Percentiles rank a stretch among this genome's conserved stretches.
These are phyloP conservation scores for Uropetala carovei DNA, from an alignment of 2,888 invertebrate species.

Conservation along the genomic window DNA sequence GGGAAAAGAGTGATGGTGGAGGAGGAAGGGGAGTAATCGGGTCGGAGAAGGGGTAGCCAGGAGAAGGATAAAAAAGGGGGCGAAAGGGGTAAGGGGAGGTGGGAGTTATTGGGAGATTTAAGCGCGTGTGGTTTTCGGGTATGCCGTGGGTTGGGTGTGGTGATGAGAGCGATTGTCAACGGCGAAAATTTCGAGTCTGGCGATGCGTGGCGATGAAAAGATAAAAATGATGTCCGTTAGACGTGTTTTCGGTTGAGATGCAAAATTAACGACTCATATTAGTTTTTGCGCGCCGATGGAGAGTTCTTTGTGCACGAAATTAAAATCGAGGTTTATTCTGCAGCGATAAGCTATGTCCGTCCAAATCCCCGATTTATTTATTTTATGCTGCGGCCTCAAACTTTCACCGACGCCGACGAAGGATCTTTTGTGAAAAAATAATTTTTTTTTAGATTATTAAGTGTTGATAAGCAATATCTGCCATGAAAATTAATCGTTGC, in stretches of 20 bases:
- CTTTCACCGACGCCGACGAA: not conserved
- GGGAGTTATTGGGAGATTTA: constrained; percentile 27
- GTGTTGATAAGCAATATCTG: no score
- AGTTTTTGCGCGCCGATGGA: not conserved
- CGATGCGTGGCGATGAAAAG: constrained; percentile 18
- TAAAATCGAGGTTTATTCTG: not conserved
- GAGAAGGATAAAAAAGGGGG: not conserved
- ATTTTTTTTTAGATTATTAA: no score
- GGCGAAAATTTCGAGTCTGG: not conserved
- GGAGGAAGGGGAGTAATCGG: not conserved
- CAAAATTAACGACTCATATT: constrained; percentile 7
- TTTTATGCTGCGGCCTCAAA: not conserved
- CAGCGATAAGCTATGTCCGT: not conserved
- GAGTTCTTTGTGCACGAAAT: constrained; percentile 15
- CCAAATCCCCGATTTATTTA: not conserved
- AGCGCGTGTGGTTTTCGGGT: not conserved
- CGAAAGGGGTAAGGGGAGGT: not conserved
- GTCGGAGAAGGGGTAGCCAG: no score
- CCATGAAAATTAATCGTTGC: no score
- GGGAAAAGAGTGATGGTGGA: not conserved
- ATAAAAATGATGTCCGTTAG: not conserved
- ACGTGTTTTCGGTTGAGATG: not conserved
- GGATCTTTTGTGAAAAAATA: not conserved
- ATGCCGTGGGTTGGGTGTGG: not conserved
- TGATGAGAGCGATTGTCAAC: not conserved